Evolutionary conservation across 2,888 invertebrate species (phyloP), one percentile per base, ranked within the genome.

Genomic region (Gortyna flavago): DNA sequence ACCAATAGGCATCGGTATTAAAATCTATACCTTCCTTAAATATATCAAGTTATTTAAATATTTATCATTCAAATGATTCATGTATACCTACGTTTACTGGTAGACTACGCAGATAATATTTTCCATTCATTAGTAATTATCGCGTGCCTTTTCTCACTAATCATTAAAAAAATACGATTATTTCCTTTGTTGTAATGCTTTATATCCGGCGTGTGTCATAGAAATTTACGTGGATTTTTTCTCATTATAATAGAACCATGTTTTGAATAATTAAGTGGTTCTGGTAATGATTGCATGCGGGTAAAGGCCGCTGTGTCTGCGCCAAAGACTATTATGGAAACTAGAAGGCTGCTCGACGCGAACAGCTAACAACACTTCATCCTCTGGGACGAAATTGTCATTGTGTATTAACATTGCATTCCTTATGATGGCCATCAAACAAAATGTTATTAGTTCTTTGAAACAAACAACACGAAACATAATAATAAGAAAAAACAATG

Each of bases 301-400:
- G 89, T 87, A 90, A 88, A 90, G 92, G 91, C 89, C 91, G 75
- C 79, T 80, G 83, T 83, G 85, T 83, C 80, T 87, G 83, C 80
- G 85, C 88, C 87, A 85, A 83, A 81, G 85, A 87, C 89, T 85
- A 88, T 89, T 92, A 92, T 83, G 92, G 91, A 84, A 80, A 67
- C 78, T 82, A 86, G 92, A 94, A 94, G 94, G 94, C 87, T 92
- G 86, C 75, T 83, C 77, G 72, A 75, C 68, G 84, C 83, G 75
- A 80, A 87, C 85, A 80, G 74, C 79, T 87, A 88, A 87, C 88
- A 88, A 88, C 77, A 87, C 76, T 3, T 77, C 81, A 84, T 89
- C 92, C 93, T 89, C 85, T 86, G 91, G 93, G 93, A 91, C 84
- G n/a, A 70, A 72, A 75, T 83, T 79, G 72, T 79, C 80, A 85